phyloP scores from a whole-genome alignment of 2,113 vertebrate genomes.

The Athene noctua region DNA sequence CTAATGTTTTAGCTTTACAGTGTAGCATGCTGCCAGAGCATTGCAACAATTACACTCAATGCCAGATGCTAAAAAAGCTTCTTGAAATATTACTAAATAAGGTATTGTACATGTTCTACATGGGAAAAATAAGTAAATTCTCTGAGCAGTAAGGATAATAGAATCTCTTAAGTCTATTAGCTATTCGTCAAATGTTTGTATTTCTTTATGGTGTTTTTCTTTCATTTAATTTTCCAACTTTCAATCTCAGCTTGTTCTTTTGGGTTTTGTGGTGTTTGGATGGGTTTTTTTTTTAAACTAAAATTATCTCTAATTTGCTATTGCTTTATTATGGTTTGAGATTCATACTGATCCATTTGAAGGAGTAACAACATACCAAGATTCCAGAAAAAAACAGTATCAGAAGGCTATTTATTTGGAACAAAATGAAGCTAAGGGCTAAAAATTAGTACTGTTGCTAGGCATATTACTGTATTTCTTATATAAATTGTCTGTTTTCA shows the following conservation, averaged over 20 bases:
- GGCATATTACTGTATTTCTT: neutral
- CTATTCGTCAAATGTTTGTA: neutral
- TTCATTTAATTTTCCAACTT: constrained; percentile 11
- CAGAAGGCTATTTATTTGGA: neutral
- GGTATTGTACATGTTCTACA: constrained; percentile 1
- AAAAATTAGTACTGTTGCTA: neutral
- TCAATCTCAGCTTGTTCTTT: neutral
- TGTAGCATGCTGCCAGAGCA: neutral
- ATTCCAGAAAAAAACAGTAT: neutral
- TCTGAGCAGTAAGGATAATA: neutral
- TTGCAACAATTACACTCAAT: neutral
- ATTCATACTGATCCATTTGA: neutral
- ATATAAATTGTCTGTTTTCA: neutral
- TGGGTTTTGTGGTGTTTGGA: too few species aligned
- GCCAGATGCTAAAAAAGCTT: constrained; percentile 38
- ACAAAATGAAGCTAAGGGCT: neutral
- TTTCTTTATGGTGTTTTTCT: neutral
- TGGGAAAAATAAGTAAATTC: constrained; percentile 17
- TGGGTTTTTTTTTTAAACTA: neutral
- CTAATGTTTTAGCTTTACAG: neutral
- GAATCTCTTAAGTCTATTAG: neutral
- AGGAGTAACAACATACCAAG: neutral
- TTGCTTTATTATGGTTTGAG: neutral
- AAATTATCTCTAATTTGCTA: neutral
- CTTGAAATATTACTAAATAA: constrained; percentile 61